A percentile compares a stretch with the other conserved stretches of the same genome.
These are phyloP conservation scores for Microchrysa polita DNA, from an alignment of 2,888 invertebrate genomes.

Conservation along the genomic window DNA sequence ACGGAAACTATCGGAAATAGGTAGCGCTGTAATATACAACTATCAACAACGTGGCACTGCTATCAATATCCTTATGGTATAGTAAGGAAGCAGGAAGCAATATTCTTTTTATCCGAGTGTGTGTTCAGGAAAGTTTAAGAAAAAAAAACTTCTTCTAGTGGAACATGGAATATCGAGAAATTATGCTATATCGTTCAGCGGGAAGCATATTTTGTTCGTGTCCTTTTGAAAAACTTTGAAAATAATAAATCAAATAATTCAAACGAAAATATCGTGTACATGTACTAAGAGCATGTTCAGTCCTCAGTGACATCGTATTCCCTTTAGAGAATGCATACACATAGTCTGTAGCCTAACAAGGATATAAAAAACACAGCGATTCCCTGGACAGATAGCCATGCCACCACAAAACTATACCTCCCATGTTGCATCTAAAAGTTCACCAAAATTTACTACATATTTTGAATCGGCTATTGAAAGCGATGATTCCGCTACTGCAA, in stretches of 20 bases:
- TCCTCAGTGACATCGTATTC: no score
- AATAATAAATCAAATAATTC: slow-evolving; percentile 47
- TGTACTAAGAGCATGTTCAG: slow-evolving; percentile 6
- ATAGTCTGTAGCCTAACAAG: background rate
- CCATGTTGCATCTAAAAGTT: background rate
- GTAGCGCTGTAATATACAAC: no score
- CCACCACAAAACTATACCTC: background rate
- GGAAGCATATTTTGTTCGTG: slow-evolving; percentile 42
- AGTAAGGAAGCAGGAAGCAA: no score
- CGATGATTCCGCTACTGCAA: slow-evolving; percentile 1
- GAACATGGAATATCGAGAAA: no score
- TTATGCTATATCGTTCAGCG: background rate
- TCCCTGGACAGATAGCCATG: background rate
- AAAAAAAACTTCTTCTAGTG: no score
- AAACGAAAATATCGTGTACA: background rate
- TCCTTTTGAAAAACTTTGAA: slow-evolving; percentile 42
- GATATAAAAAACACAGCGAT: background rate
- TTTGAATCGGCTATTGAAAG: background rate
- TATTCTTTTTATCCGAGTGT: no score
- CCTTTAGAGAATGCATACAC: no score
- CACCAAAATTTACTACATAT: background rate
- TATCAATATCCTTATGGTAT: no score
- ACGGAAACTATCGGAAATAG: no score
- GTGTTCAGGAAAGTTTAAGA: no score
- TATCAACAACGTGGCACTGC: no score